These are phyloP conservation scores for Siniperca scherzeri DNA, from an alignment of 2,797 vertebrate species.

Conservation along the genomic window DNA sequence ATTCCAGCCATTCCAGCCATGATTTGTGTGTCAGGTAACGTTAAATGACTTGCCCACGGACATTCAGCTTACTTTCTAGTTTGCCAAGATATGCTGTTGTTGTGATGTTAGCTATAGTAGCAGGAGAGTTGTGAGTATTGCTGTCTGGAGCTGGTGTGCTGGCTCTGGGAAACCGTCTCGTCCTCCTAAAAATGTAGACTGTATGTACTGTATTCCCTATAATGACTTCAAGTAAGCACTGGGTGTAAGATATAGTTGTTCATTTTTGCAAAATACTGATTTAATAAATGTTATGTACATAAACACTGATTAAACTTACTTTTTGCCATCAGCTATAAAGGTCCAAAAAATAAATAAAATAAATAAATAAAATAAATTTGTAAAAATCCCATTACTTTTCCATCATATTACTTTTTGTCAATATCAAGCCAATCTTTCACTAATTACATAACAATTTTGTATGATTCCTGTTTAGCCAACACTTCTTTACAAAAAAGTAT, in stretches of 20 bases:
- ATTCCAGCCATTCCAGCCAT: no score
- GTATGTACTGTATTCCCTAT: neutral
- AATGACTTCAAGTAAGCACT: neutral
- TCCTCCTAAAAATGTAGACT: no score
- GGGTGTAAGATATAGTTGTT: neutral
- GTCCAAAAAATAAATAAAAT: no score
- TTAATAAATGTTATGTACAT: neutral
- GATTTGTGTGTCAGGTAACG: no score
- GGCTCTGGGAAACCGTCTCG: no score
- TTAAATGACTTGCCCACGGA: no score
- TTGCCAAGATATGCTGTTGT: no score
- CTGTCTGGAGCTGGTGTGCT: no score
- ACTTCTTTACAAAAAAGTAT: neutral
- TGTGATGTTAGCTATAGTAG: no score
- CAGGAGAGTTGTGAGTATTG: no score
- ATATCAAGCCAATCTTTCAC: slow-evolving; percentile 3
- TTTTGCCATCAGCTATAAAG: neutral
- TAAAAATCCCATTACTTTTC: neutral
- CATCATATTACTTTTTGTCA: neutral
- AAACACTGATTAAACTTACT: neutral
- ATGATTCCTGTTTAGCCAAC: neutral
- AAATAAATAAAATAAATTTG: neutral
- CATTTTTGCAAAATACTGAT: neutral
- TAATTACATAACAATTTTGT: neutral
- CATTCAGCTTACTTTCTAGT: no score